Evolutionary conservation across 2,797 vertebrate species (phyloP).

Genomic region (Ataeniobius toweri): DNA sequence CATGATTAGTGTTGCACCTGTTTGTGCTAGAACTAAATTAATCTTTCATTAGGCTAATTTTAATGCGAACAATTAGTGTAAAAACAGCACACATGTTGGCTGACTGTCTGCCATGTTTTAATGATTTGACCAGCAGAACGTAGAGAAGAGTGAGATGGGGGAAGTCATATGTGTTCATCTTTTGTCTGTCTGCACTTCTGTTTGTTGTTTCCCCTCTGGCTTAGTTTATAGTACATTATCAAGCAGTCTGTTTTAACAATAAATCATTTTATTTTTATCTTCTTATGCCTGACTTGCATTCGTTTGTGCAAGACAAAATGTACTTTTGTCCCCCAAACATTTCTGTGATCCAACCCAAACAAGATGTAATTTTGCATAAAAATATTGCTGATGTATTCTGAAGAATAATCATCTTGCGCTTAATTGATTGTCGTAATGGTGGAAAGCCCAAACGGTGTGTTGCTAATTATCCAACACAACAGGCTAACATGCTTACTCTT

Average conservation of each 20-base stretch:
- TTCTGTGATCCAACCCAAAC: not conserved
- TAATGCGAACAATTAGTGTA: not conserved
- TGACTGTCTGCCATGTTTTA: not conserved
- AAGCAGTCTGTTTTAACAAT: not conserved
- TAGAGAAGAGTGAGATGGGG: not conserved
- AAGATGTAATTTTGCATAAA: not conserved
- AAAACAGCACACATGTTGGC: not conserved
- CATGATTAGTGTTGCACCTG: not conserved
- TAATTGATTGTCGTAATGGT: not conserved
- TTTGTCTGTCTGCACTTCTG: not conserved
- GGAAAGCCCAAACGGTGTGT: not conserved
- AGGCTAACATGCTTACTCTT: not conserved
- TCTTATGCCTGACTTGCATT: not conserved
- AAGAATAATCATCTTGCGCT: too few species aligned
- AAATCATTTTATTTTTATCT: not conserved
- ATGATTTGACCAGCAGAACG: not conserved
- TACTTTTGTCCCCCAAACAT: not conserved
- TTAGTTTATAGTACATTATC: not conserved
- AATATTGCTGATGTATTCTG: not conserved
- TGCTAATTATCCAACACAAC: not conserved
- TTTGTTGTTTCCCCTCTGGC: not conserved
- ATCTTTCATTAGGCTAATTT: not conserved
- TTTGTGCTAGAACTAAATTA: not conserved
- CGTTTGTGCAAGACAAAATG: not conserved
- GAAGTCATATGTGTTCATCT: not conserved